Base-by-base conservation (phyloP, 2,888 invertebrate species). In the Phragmatobia fuliginosa region DNA sequence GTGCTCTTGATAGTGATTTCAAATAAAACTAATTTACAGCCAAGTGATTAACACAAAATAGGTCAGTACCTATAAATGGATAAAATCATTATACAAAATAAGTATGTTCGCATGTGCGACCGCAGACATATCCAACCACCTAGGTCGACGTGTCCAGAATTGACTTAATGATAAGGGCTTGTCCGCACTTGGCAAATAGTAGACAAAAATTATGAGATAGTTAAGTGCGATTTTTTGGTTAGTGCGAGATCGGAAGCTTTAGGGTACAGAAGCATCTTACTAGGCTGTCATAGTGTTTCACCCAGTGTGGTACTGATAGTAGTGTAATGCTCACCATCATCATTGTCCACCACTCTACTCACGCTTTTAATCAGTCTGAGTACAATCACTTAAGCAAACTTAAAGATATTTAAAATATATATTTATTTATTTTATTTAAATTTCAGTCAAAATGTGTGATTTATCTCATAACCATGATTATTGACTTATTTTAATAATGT, bases 121-220 rank as follows among this genome's bases (percentile, higher is more conserved):
- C 84, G 71, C 84, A 82, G 68, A 72, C 49, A 66, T 58, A 83
- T 74, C 74, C 65, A 75, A 78, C 79, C 73, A 59, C 64, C 69
- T 76, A 74, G 79, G 72, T 79, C 77, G 32, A 49, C 32, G 45
- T 67, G 64, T 70, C n/a, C 59, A 62, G 58, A 72, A 70, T 69
- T 68, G 28, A 67, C 38, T 67, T 16, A 21, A 56, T 65, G 60
- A 16, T 68, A 25, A 60, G 64, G 31, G 10, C 36, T 3, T 25
- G 36, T 33, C 3, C 3, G 10, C 2, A 65, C 28, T 60, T 16
- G 1, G 52, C 59, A 28, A 31, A 49, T 16, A 6, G 36, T 60
- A 28, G 21, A 38, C 38, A 62, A 7, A 36, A 16, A 10, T 4
- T 28, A 36, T 7, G 8, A 1, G 25, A 11, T 25, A 11, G 25